phyloP scores from a whole-genome alignment of 2,797 vertebrate species.

The Enteromius trimaculatus region DNA sequence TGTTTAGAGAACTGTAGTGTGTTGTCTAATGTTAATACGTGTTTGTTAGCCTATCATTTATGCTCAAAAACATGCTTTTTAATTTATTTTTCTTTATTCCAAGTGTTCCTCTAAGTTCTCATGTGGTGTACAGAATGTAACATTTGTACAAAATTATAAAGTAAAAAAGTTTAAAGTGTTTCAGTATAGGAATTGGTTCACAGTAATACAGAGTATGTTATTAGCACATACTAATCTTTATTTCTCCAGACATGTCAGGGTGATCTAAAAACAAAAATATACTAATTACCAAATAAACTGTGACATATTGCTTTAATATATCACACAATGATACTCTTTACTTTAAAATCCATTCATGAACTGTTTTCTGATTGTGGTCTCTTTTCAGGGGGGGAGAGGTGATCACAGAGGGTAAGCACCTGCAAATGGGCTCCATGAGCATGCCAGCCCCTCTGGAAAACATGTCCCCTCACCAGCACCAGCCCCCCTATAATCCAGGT shows the following conservation, averaged over 20 bases:
- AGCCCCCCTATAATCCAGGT: constrained; percentile 86
- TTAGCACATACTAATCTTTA: not conserved
- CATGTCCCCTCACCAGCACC: constrained; percentile 78
- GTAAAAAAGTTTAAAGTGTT: not conserved
- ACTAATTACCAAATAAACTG: not conserved
- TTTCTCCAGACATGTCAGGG: not conserved
- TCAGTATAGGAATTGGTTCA: not conserved
- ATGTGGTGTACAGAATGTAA: not conserved
- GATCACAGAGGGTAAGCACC: constrained; percentile 91
- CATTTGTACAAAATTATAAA: too few relatives aligned
- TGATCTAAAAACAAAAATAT: not conserved
- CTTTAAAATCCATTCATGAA: not conserved
- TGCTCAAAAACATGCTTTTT: not conserved
- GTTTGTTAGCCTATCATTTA: too few relatives aligned
- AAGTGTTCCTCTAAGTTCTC: not conserved
- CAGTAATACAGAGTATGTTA: not conserved
- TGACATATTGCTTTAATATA: not conserved
- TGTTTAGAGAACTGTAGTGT: not conserved
- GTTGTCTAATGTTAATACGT: not conserved
- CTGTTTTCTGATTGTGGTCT: constrained; percentile 40
- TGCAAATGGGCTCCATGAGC: constrained; percentile 95
- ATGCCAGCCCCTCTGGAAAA: constrained; percentile 93
- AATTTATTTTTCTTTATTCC: not conserved
- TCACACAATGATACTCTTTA: not conserved
- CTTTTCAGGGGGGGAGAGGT: constrained; percentile 89